Percentiles rank a stretch among this genome's conserved stretches.
Conservation (phyloP, 2,888 invertebrate genomes). For the Lepidochrysops patricia region DNA sequence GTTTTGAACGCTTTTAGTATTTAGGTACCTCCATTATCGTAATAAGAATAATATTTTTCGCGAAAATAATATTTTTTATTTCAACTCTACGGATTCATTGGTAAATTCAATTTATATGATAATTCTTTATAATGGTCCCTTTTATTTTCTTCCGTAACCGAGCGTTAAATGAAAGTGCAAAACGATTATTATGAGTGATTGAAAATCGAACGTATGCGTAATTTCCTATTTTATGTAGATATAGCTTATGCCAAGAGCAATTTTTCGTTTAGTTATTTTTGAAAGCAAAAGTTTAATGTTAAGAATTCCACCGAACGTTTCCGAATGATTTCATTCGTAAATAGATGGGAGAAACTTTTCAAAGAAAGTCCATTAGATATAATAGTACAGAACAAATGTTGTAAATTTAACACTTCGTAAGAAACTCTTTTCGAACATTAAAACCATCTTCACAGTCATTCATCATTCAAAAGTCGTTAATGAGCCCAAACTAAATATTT, state of each 20-base stretch:
- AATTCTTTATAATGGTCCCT: slow-evolving; percentile 55
- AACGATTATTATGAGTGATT: slow-evolving; percentile 16
- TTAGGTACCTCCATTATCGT: not conserved
- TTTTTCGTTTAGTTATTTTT: too few relatives aligned
- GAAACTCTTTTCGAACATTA: slow-evolving; percentile 29
- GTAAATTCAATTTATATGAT: slow-evolving; percentile 65
- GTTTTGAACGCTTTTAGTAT: not conserved
- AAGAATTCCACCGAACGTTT: not conserved
- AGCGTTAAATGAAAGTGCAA: slow-evolving; percentile 52
- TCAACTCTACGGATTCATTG: slow-evolving; percentile 32
- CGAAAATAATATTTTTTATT: slow-evolving; percentile 15
- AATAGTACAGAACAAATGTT: slow-evolving; percentile 18
- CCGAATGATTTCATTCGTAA: not conserved
- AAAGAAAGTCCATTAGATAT: slow-evolving; percentile 15
- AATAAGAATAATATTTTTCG: not conserved
- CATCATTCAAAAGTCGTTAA: slow-evolving; percentile 51
- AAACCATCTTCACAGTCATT: slow-evolving; percentile 34
- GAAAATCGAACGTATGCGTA: not conserved
- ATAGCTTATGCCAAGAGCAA: too few relatives aligned
- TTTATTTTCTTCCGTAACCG: slow-evolving; percentile 56
- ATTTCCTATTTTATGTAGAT: not conserved
- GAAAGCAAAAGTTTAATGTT: not conserved
- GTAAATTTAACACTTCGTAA: slow-evolving; percentile 26
- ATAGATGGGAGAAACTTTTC: not conserved
- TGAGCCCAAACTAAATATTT: slow-evolving; percentile 50